Evolutionary conservation across 2,888 invertebrate genomes (phyloP).

Genomic region (Euplexia lucipara): DNA sequence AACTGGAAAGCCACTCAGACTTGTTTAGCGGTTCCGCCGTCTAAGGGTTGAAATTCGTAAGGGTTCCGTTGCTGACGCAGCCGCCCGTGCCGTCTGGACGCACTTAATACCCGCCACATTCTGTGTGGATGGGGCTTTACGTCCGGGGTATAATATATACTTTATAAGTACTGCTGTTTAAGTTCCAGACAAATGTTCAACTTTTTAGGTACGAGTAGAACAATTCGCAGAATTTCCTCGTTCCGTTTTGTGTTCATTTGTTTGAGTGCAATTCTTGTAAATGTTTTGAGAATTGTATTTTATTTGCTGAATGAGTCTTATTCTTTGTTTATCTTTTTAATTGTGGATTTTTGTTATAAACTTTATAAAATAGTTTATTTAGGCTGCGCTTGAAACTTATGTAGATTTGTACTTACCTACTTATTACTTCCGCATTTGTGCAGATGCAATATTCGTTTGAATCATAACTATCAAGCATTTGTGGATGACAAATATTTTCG

Average conservation of each 20-base stretch:
- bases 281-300: slow-evolving; percentile 8
- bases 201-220: slow-evolving; percentile 37
- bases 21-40: slow-evolving; percentile 78
- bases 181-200: slow-evolving; percentile 54
- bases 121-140: slow-evolving; percentile 57
- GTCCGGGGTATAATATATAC: slow-evolving; percentile 53
- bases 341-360: not conserved
- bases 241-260: slow-evolving; percentile 42
- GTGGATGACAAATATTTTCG: not conserved
- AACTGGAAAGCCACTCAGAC: slow-evolving; percentile 79
- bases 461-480: not conserved
- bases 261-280: slow-evolving; percentile 28
- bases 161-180: slow-evolving; percentile 49
- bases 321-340: not conserved
- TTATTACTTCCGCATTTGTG: not conserved
- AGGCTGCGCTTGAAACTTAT: not conserved
- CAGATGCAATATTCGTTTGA: slow-evolving; percentile 6
- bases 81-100: slow-evolving; percentile 76
- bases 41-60: slow-evolving; percentile 79
- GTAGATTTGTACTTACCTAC: too few species aligned
- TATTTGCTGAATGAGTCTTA: not conserved
- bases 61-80: slow-evolving; percentile 75
- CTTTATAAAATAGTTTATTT: not conserved
- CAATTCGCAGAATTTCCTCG: slow-evolving; percentile 36
- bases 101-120: slow-evolving; percentile 63